These are phyloP conservation scores for Regulus satrapa DNA, from an alignment of 2,113 vertebrate species.

Conservation along the genomic window DNA sequence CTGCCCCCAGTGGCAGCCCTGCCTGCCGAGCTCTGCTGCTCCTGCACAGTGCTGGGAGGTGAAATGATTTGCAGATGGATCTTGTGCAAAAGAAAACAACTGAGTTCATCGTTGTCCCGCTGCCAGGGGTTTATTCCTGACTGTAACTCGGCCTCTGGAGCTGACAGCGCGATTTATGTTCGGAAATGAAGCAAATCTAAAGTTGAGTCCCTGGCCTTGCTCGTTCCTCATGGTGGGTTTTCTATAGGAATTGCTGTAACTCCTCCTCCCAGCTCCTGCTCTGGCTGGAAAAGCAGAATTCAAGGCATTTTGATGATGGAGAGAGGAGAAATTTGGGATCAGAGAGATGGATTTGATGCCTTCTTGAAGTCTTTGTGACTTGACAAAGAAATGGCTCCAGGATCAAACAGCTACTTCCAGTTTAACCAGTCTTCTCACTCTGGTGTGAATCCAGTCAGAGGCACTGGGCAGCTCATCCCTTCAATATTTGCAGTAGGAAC, in stretches of 20 bases:
- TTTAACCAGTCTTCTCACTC: not conserved
- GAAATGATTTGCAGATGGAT: constrained; percentile 58
- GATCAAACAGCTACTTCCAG: not conserved
- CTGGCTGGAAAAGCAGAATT: not conserved
- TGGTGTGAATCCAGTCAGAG: fast-evolving
- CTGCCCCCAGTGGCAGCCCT: not conserved
- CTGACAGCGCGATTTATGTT: constrained; percentile 15
- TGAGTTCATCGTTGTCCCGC: constrained; percentile 2
- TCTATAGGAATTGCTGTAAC: not conserved
- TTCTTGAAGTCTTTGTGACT: not conserved
- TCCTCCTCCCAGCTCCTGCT: not conserved
- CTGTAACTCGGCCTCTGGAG: not conserved
- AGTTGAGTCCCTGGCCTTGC: not conserved
- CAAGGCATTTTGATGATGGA: not conserved
- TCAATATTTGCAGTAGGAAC: fast-evolving
- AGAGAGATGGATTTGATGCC: not conserved
- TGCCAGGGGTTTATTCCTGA: constrained; percentile 45
- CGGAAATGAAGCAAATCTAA: not conserved
- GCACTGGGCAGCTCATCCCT: fast-evolving
- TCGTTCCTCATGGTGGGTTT: not conserved
- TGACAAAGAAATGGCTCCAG: not conserved
- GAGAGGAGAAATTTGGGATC: not conserved
- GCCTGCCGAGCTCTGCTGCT: not conserved
- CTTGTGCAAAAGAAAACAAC: constrained; percentile 41
- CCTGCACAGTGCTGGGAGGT: not conserved